Evolutionary conservation across 1,140 invertebrate genomes (phyloP).

Genomic region (Drosophila nasuta): DNA sequence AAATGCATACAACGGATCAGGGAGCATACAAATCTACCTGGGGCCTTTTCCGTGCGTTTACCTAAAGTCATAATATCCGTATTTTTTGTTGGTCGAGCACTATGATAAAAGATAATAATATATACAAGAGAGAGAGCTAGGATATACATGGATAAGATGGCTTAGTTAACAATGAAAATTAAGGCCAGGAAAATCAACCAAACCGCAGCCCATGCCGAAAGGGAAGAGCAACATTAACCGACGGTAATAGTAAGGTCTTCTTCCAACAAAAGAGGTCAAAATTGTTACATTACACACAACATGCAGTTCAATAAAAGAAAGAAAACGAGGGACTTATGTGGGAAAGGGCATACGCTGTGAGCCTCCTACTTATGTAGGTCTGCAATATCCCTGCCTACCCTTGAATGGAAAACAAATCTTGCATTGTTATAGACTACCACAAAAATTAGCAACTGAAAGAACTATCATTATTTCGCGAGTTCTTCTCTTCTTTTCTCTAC

Average conservation of each 20-base stretch:
- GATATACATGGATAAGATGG: slow-evolving; percentile 41
- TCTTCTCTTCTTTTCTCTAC: neutral
- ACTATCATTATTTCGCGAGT: neutral
- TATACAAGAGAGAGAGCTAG: slow-evolving; percentile 18
- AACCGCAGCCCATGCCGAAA: slow-evolving; percentile 61
- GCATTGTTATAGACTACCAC: slow-evolving; percentile 1
- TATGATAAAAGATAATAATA: slow-evolving; percentile 1
- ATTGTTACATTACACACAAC: slow-evolving; percentile 62
- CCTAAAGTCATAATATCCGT: neutral
- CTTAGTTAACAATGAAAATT: slow-evolving; percentile 61
- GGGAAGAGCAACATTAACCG: slow-evolving; percentile 6
- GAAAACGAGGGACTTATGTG: too few relatives aligned
- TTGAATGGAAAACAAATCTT: neutral
- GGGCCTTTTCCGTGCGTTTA: neutral
- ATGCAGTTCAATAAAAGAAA: neutral
- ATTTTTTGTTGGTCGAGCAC: neutral
- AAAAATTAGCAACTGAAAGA: neutral
- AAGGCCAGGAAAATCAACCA: slow-evolving; percentile 52
- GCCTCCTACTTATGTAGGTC: neutral
- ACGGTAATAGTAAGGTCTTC: slow-evolving; percentile 41
- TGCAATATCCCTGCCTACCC: neutral
- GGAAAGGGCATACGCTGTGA: neutral
- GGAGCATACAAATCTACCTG: neutral
- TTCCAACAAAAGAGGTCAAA: slow-evolving; percentile 77
- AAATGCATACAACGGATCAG: neutral